Base-by-base conservation (phyloP, 64 coral and sea anemone genomes). In the Orbicella faveolata region DNA sequence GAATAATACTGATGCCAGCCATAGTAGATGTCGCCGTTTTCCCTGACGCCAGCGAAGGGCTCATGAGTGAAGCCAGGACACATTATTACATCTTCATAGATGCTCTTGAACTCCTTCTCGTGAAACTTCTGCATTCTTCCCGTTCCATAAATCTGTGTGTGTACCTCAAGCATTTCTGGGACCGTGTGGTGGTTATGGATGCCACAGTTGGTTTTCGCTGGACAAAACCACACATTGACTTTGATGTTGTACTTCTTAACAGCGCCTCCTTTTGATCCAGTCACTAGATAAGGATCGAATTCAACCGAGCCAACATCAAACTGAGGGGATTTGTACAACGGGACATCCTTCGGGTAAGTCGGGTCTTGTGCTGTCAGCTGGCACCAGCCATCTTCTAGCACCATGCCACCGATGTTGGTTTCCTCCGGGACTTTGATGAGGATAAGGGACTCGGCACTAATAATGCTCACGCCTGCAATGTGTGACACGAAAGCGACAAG, bases 1-100 rank as follows among this genome's bases (percentile, higher is more conserved):
- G 65, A 75, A 76, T 95, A 95, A 59, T 95, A 95, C 61, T 92
- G 94, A 26, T 95, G 94, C 94, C 94, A 95, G 30, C 89, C 77
- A 57, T 95, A 95, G 25, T 51, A 88, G 10, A 89, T 53, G 68
- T 90, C 62, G 1, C 89, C 89, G 79, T 30, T 92, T 65, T 88
- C 84, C 57, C 88, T 54, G 54, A 95, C 86, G 8, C 94, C 94
- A 52, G 83, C 25, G 62, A 95, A 95, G 1, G 94, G 94, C 19
- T 87, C 90, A 68, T 95, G 94, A 18, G 94, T 95, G 74, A 95
- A 89, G 0, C 93, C 93, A n/a, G 93, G 93, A 65, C n/a, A 61
- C 93, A 95, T 95, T 2, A 77, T 53, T 54, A 95, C 93, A 81
- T 95, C 93, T 83, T 95, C 93, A 77, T 91, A 95, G 63, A 95